A percentile compares a stretch with the other conserved stretches of the same genome.
These are phyloP conservation scores for Mesorhabditis spiculigera DNA, from an alignment of 2,888 invertebrate genomes.

Conservation along the genomic window DNA sequence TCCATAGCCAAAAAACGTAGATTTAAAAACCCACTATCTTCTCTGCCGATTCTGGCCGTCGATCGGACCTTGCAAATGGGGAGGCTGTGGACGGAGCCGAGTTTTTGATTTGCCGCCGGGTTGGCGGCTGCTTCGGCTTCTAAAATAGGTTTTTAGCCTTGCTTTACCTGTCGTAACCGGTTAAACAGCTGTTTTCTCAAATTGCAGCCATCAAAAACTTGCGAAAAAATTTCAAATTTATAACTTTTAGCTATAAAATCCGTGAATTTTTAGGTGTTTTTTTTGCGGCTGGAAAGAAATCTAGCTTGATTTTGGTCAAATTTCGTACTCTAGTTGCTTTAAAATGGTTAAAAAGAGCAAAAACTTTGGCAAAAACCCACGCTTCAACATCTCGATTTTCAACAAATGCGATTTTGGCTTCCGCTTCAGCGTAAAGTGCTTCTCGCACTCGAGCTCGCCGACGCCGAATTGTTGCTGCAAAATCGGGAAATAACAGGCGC, in stretches of 20 bases:
- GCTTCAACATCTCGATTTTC: constrained; percentile 22
- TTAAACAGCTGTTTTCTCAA: too few relatives aligned
- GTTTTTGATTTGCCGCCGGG: neutral
- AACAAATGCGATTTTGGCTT: constrained; percentile 24
- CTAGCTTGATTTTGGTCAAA: too few relatives aligned
- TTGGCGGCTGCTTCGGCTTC: neutral
- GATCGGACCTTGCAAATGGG: constrained; percentile 3
- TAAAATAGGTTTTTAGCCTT: neutral
- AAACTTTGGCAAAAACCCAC: constrained; percentile 9
- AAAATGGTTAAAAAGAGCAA: too few relatives aligned
- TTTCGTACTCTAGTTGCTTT: too few relatives aligned
- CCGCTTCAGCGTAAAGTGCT: constrained; percentile 26
- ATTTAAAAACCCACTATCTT: neutral
- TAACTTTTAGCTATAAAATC: neutral
- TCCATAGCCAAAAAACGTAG: neutral
- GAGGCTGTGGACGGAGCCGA: neutral
- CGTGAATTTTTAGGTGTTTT: too few relatives aligned
- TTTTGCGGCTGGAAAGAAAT: too few relatives aligned
- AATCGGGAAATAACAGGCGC: neutral
- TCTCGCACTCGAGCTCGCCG: constrained; percentile 12
- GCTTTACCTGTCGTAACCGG: too few relatives aligned
- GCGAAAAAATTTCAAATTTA: neutral
- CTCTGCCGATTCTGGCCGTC: neutral
- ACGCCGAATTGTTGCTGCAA: constrained; percentile 14
- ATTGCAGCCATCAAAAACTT: neutral